These are phyloP conservation scores for Platorchestia sp. DNA, from an alignment of 1,140 invertebrate species.

Conservation along the genomic window DNA sequence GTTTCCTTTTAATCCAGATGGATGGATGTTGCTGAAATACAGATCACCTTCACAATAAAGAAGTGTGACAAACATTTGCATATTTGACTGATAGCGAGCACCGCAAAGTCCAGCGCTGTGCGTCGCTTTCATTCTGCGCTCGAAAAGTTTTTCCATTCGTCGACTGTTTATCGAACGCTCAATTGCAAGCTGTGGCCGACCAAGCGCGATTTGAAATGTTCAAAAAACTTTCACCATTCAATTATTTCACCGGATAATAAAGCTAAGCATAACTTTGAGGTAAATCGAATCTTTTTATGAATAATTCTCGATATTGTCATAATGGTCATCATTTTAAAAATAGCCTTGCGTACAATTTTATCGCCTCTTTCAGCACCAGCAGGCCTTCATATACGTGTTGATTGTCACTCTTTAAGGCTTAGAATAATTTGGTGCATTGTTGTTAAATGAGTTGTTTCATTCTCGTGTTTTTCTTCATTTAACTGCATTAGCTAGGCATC, in stretches of 20 bases:
- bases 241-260: background rate
- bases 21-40: background rate
- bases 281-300: background rate
- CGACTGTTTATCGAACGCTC: background rate
- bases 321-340: background rate
- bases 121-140: background rate
- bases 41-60: background rate
- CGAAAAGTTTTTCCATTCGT: background rate
- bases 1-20: background rate
- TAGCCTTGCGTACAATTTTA: background rate
- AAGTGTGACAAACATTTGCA: background rate
- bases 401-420: background rate
- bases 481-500: no score
- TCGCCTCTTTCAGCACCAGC: no score
- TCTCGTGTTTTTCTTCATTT: no score
- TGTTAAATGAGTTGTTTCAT: background rate
- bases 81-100: background rate
- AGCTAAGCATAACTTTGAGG: background rate
- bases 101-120: background rate
- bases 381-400: background rate
- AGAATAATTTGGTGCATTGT: background rate
- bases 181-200: background rate
- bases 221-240: background rate
- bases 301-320: background rate
- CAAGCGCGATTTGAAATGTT: background rate